phyloP scores from a whole-genome alignment of 2,888 invertebrate species.

The Exocentrus adspersus region DNA sequence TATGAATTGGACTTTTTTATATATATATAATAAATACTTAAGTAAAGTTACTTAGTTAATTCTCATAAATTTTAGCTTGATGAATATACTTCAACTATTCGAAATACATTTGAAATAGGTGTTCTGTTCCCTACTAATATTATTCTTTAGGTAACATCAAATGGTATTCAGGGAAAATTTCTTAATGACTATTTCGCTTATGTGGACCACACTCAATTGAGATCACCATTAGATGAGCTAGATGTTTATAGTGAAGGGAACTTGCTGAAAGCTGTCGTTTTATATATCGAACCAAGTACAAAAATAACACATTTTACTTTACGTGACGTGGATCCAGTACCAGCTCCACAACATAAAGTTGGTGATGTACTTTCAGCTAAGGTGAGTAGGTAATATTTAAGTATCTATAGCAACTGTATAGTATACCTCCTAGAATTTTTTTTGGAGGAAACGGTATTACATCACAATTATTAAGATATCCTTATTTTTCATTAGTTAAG shows the following conservation, averaged over 20 bases:
- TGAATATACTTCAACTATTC: too few relatives aligned
- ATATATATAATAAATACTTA: too few relatives aligned
- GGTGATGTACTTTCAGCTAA: constrained; percentile 45
- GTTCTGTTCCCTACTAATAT: background rate
- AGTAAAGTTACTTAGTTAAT: too few relatives aligned
- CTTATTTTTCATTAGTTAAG: too few relatives aligned
- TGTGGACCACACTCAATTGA: constrained; percentile 67
- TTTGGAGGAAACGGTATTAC: too few relatives aligned
- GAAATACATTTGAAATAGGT: too few relatives aligned
- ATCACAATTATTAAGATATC: too few relatives aligned
- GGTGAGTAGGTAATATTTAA: constrained; percentile 15
- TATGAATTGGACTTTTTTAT: background rate
- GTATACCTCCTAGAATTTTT: too few relatives aligned
- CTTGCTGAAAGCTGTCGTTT: constrained; percentile 69
- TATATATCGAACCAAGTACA: constrained; percentile 75
- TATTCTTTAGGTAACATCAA: constrained; percentile 44
- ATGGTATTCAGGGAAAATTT: constrained; percentile 68
- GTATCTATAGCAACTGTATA: too few relatives aligned
- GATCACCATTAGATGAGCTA: constrained; percentile 50
- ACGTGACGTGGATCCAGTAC: constrained; percentile 41
- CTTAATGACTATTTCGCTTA: constrained; percentile 65
- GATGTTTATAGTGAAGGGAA: constrained; percentile 62
- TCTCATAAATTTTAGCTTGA: too few relatives aligned
- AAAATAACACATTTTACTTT: constrained; percentile 75
- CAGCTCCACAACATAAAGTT: constrained; percentile 34